A percentile compares a stretch with the other conserved stretches of the same genome.
phyloP scores from a whole-genome alignment of 92 coral and sea anemone genomes.

The Bergia puertoricense region DNA sequence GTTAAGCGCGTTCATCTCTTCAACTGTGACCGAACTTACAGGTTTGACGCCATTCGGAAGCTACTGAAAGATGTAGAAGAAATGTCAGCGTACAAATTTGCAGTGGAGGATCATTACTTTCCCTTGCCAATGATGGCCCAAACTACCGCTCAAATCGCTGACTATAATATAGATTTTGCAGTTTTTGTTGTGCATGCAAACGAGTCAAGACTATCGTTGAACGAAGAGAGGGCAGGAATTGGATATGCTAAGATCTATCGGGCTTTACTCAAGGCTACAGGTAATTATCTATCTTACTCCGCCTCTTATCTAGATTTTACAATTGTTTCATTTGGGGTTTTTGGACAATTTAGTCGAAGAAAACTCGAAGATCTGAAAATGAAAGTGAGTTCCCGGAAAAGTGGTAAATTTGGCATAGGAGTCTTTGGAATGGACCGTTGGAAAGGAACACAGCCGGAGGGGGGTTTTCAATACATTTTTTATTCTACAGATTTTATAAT shows the following conservation, averaged over 20 bases:
- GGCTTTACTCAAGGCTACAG: constrained; percentile 46
- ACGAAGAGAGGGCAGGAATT: constrained; percentile 66
- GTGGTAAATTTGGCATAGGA: not conserved
- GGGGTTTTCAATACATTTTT: not conserved
- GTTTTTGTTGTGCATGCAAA: constrained; percentile 70
- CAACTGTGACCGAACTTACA: constrained; percentile 76
- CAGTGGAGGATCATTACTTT: constrained; percentile 33
- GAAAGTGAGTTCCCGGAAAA: not conserved
- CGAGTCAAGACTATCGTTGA: constrained; percentile 61
- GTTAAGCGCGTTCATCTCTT: constrained; percentile 56
- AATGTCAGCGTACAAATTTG: constrained; percentile 22
- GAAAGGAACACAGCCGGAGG: not conserved
- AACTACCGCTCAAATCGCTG: constrained; percentile 11
- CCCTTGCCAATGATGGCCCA: constrained; percentile 46
- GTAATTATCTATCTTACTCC: not conserved
- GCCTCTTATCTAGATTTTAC: not conserved
- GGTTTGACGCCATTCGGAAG: constrained; percentile 47
- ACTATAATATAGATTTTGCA: constrained; percentile 55
- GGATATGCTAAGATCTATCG: constrained; percentile 60
- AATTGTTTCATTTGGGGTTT: not conserved
- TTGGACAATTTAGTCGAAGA: not conserved
- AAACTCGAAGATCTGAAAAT: not conserved
- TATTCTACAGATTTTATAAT: too few species aligned
- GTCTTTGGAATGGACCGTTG: not conserved
- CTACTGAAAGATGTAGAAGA: constrained; percentile 47